Conservation (phyloP, 2,113 vertebrate species). For the Dissostichus mawsoni region DNA sequence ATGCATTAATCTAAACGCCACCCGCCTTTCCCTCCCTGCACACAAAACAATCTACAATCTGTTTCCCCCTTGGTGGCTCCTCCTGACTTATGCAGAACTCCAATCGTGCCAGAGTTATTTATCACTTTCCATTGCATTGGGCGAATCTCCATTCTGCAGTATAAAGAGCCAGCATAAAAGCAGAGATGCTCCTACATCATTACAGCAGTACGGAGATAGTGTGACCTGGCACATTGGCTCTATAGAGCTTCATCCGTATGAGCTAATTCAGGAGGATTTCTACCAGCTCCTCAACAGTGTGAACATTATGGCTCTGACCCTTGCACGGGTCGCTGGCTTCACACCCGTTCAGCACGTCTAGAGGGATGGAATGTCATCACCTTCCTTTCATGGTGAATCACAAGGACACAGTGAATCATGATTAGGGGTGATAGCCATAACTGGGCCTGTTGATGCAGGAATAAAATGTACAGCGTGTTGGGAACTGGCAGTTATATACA, state of each 20-base stretch:
- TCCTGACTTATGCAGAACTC: constrained; percentile 76
- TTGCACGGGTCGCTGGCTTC: constrained; percentile 63
- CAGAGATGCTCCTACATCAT: constrained; percentile 50
- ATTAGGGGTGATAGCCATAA: constrained; percentile 39
- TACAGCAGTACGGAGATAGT: constrained; percentile 48
- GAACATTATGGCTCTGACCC: constrained; percentile 27
- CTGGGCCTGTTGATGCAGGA: constrained; percentile 24
- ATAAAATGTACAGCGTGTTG: constrained; percentile 19
- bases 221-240: constrained; percentile 33
- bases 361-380: constrained; percentile 51
- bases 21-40: constrained; percentile 55
- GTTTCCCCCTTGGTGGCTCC: constrained; percentile 71
- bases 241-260: constrained; percentile 31
- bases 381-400: constrained; percentile 52
- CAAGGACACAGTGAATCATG: constrained; percentile 63
- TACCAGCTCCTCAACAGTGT: neutral
- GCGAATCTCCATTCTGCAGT: constrained; percentile 54
- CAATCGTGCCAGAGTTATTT: constrained; percentile 76
- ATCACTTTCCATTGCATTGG: constrained; percentile 66
- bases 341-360: constrained; percentile 18
- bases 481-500: constrained; percentile 11
- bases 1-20: constrained; percentile 76
- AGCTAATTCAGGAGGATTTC: constrained; percentile 34
- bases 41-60: constrained; percentile 79
- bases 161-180: constrained; percentile 45